Base-by-base conservation (phyloP, 2,797 vertebrate genomes). In the Cyprinella venusta region DNA sequence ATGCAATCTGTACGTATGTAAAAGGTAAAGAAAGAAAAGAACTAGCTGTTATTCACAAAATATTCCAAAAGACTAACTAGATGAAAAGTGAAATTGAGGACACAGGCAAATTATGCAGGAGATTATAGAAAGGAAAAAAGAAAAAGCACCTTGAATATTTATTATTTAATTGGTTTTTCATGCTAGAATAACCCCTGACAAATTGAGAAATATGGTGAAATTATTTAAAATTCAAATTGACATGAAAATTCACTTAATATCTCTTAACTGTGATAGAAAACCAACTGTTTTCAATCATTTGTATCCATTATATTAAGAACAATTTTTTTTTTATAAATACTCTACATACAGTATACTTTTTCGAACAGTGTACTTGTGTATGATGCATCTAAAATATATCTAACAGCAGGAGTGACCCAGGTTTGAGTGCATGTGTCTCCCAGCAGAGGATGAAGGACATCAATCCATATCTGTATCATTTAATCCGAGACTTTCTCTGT, bases 401-500 rank as follows among this genome's bases (percentile, higher is more conserved):
- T 13, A 13, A 54, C 8, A 5, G 6, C 48, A 82, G n/a, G 30
- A 71, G 21, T 61, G 52, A 61, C 52, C 24, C 38, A 16, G 9
- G 48, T n/a, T 74, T 61, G 36, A 6, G 26, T 40, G 21, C 24
- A 54, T 36, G n/a, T 65, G 50, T 70, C 15, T 70, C n/a, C 16
- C 26, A 3, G 5, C 26, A 69, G 81, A 69, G 81, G 74, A 61
- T 8, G 19, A 69, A 68, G 72, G 21, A 68, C 40, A 59, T 68
- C 74, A 76, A 68, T 68, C 61, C 21, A 33, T 83, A 77, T 77
- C 50, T 1, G 13, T 40, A 10, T 68, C 50, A 56, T 76, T 68
- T 76, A 69, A 82, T 76, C 72, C 5, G 5, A 76, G 61, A 40
- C 24, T 59, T 33, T 69, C 36, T 76, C 48, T 82, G 45, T 65